A percentile compares a stretch with the other conserved stretches of the same genome.
Evolutionary conservation across 2,797 vertebrate species (phyloP).

Genomic region (Tragelaphus oryx): DNA sequence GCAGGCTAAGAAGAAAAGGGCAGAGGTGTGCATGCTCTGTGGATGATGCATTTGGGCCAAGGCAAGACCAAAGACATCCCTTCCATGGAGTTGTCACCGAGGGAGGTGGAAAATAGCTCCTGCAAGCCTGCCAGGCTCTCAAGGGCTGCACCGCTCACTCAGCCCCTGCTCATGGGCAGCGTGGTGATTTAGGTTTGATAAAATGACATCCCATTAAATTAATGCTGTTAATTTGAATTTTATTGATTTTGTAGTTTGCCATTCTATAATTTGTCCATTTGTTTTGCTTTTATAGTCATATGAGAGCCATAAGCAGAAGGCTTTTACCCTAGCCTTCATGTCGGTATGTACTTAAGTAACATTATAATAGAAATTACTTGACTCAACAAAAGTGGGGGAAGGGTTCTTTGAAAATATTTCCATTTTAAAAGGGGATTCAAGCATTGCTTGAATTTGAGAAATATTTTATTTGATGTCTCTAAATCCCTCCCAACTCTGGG

Average conservation of each 20-base stretch:
- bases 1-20: background rate
- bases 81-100: background rate
- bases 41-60: too few species aligned
- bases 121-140: rapidly evolving
- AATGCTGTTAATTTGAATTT: constrained; percentile 55
- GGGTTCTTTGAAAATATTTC: background rate
- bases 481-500: background rate
- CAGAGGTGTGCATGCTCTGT: background rate
- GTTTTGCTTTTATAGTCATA: constrained; percentile 50
- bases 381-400: background rate
- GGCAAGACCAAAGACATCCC: background rate
- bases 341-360: constrained; percentile 7
- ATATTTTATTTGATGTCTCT: background rate
- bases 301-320: constrained; percentile 5
- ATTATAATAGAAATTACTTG: background rate
- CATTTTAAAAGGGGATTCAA: background rate
- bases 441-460: background rate
- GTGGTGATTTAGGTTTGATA: background rate
- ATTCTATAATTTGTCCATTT: constrained; percentile 52
- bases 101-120: rapidly evolving
- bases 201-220: constrained; percentile 38
- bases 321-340: background rate
- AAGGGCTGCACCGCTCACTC: background rate
- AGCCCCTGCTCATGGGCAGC: background rate
- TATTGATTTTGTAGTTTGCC: constrained; percentile 35